Conservation (phyloP, 1,140 invertebrate genomes). For the Diuraphis noxia region DNA sequence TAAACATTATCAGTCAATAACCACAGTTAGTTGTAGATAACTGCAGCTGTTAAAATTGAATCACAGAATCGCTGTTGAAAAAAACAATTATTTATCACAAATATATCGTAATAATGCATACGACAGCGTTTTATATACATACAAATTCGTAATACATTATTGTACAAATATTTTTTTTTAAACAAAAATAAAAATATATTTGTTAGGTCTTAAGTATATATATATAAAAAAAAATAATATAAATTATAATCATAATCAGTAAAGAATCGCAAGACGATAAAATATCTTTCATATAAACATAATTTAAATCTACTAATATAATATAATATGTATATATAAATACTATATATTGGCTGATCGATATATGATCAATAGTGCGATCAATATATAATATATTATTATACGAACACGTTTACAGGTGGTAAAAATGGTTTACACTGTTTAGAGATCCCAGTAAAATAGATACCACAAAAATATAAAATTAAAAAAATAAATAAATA, state of each 20-base stretch:
- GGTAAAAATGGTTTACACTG: slow-evolving; percentile 22
- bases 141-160: slow-evolving; percentile 29
- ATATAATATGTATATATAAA: neutral
- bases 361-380: neutral
- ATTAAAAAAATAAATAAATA: neutral
- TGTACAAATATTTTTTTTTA: neutral
- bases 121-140: slow-evolving; percentile 20
- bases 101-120: neutral
- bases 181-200: neutral
- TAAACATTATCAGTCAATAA: neutral
- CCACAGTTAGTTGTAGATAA: neutral
- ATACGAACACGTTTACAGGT: slow-evolving; percentile 38
- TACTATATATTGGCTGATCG: neutral
- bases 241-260: neutral
- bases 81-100: slow-evolving; percentile 44
- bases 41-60: slow-evolving; percentile 1
- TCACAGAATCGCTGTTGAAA: slow-evolving; percentile 52
- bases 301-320: neutral
- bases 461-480: slow-evolving; percentile 4
- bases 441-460: slow-evolving; percentile 32
- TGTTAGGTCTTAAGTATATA: neutral
- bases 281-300: slow-evolving; percentile 2
- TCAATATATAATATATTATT: neutral
- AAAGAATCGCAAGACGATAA: neutral
- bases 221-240: neutral